Base-by-base conservation (phyloP, 2,888 invertebrate genomes). In the Torymus auratus region DNA sequence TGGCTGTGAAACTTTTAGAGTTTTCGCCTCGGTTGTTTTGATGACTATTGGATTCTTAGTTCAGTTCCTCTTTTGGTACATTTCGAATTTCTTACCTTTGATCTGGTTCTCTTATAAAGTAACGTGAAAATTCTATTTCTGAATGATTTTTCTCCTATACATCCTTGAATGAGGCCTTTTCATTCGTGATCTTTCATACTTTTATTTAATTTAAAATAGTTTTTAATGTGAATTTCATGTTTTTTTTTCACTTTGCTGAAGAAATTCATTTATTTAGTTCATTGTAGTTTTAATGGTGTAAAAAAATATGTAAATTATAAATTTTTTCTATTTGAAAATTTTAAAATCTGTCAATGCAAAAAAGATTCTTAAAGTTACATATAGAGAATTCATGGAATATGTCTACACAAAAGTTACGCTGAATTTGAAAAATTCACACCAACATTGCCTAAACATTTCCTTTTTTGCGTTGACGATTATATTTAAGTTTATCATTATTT, bases 1-100 rank as follows among this genome's bases (percentile, higher is more conserved):
- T 74, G 74, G 74, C 74, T 74, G 67, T 74, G 65, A 74, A 74
- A 58, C 62, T 28, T 55, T 55, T 55, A 17, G 41, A 41, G 55
- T 64, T 17, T 62, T 64, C 13, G 12, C 50, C 0, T 41, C 2
- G 13, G 20, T 12, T 56, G 5, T 20, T 28, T 23, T 72, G 20
- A 13, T 7, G 50, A 60, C 28, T 60, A 41, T 70, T 41, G 41
- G 41, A 58, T 41, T 61, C 17, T 71, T 61, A 50, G n/a, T 52
- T 17, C 2, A 70, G n/a, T 71, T 12, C 41, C 0, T 41, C 7
- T 41, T 41, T 41, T 52, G 41, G 60, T 52, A 61, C 60, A 53
- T 61, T 61, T 53, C 11, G 20, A 53, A 53, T 11, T 41, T 52
- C 15, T 71, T 20, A 41, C 17, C 61, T 52, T 71, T 68, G 14